These are phyloP conservation scores for Streblospio benedicti DNA, from an alignment of 1,140 invertebrate species.

Conservation along the genomic window DNA sequence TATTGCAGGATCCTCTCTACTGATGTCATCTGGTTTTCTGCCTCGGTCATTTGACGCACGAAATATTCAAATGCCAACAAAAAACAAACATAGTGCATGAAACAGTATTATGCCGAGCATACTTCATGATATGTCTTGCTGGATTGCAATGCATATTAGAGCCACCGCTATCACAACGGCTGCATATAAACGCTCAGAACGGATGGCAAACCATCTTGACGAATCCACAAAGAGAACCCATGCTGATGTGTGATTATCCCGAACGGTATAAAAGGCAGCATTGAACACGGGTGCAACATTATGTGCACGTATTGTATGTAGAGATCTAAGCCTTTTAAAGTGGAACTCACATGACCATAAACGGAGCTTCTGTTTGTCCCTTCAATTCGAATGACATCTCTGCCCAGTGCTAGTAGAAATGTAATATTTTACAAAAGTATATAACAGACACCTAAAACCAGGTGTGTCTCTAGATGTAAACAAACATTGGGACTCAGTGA, in stretches of 20 bases:
- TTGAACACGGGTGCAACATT: constrained; percentile 53
- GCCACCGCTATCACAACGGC: constrained; percentile 56
- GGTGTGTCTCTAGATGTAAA: too few relatives aligned
- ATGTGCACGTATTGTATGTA: constrained; percentile 81
- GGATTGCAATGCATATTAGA: too few relatives aligned
- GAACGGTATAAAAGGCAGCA: constrained; percentile 59
- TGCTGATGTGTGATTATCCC: constrained; percentile 54
- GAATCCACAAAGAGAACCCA: constrained; percentile 64
- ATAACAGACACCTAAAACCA: too few relatives aligned
- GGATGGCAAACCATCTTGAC: constrained; percentile 73
- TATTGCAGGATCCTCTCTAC: constrained; percentile 97
- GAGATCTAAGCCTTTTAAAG: constrained; percentile 77
- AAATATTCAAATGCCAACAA: too few relatives aligned
- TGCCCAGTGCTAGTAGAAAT: too few relatives aligned
- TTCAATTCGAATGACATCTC: too few relatives aligned
- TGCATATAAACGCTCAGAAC: constrained; percentile 67
- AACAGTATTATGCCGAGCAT: too few relatives aligned
- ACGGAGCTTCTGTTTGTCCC: constrained; percentile 59
- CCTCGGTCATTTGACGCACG: constrained; percentile 70
- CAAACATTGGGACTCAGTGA: too few relatives aligned
- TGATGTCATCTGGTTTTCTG: constrained; percentile 60
- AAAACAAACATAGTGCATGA: too few relatives aligned
- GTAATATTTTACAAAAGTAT: too few relatives aligned
- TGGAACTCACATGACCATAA: constrained; percentile 77
- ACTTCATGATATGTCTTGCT: too few relatives aligned